Evolutionary conservation across 92 coral and sea anemone species (phyloP).

Genomic region (Meandrina meandrites): DNA sequence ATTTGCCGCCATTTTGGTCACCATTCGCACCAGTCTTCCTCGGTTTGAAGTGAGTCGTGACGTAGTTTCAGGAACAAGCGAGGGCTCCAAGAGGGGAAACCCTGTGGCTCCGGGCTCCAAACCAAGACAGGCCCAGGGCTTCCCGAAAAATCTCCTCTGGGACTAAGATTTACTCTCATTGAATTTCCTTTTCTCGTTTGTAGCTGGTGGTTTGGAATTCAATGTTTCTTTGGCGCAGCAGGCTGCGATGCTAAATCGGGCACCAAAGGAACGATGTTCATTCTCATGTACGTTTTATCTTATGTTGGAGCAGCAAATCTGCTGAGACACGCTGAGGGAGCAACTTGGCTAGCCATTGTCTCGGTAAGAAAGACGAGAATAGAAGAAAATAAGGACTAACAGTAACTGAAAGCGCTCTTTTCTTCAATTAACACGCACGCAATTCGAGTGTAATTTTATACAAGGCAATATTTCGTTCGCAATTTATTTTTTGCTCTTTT

Average conservation of each 20-base stretch:
- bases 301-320: constrained; percentile 79
- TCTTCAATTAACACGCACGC: too few species aligned
- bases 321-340: constrained; percentile 85
- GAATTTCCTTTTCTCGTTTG: background rate
- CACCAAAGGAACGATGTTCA: constrained; percentile 66
- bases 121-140: too few species aligned
- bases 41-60: too few species aligned
- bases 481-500: too few species aligned
- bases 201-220: constrained; percentile 89
- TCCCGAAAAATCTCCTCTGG: background rate
- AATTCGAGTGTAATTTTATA: too few species aligned
- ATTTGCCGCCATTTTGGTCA: too few species aligned
- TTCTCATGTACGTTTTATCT: constrained; percentile 64
- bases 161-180: background rate
- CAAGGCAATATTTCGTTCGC: too few species aligned
- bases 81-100: too few species aligned
- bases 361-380: constrained; percentile 40
- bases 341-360: constrained; percentile 79
- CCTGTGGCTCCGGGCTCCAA: too few species aligned
- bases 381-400: background rate
- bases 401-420: too few species aligned
- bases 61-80: too few species aligned
- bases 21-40: too few species aligned
- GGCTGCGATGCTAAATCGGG: constrained; percentile 66
- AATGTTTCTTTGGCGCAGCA: constrained; percentile 83